Conservation (phyloP, 2,888 invertebrate species). For the Ecliptopera silaceata region DNA sequence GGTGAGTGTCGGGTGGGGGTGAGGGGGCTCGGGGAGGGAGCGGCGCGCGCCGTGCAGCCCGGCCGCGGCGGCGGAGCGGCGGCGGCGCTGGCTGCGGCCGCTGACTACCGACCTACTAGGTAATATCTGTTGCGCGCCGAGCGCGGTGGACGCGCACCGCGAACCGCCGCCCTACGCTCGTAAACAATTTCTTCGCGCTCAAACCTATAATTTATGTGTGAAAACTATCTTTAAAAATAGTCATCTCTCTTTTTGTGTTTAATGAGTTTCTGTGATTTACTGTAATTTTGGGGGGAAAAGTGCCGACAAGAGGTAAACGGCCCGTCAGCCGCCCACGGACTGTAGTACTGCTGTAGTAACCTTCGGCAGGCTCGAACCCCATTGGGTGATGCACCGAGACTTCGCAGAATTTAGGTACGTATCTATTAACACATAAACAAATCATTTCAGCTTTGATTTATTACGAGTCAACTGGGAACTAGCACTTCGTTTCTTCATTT, state of each 20-base stretch:
- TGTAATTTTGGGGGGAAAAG: slow-evolving; percentile 48
- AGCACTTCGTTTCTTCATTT: no score
- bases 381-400: slow-evolving; percentile 57
- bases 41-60: slow-evolving; percentile 61
- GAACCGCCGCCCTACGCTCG: slow-evolving; percentile 51
- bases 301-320: slow-evolving; percentile 60
- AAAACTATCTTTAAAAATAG: slow-evolving; percentile 30
- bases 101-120: slow-evolving; percentile 49
- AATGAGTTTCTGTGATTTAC: slow-evolving; percentile 49
- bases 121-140: slow-evolving; percentile 75
- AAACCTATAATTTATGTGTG: slow-evolving; percentile 42
- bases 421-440: background rate
- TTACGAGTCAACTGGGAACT: no score
- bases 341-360: slow-evolving; percentile 68
- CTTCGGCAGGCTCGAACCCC: slow-evolving; percentile 50
- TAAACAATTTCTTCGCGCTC: slow-evolving; percentile 67
- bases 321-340: slow-evolving; percentile 67
- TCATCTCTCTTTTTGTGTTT: slow-evolving; percentile 36
- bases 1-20: slow-evolving; percentile 37
- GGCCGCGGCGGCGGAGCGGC: slow-evolving; percentile 44
- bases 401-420: slow-evolving; percentile 43
- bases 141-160: slow-evolving; percentile 67
- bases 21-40: slow-evolving; percentile 39
- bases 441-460: background rate
- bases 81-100: slow-evolving; percentile 30